phyloP scores from a whole-genome alignment of 2,113 vertebrate species.

The Mionectes macconnelli region DNA sequence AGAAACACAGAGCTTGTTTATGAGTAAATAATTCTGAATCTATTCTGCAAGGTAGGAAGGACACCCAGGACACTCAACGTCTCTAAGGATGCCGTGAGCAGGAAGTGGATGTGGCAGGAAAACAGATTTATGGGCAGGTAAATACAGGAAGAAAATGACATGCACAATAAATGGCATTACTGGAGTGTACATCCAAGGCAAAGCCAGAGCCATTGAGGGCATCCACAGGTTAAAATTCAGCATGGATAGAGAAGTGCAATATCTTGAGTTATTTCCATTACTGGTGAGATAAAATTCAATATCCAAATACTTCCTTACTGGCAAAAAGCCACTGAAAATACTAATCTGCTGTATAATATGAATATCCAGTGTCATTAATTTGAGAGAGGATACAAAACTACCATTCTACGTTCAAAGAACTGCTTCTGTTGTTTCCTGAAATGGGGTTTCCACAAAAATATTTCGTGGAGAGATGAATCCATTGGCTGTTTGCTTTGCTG shows the following conservation, averaged over 20 bases:
- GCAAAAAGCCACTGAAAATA: not conserved
- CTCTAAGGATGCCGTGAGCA: not conserved
- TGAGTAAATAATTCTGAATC: constrained; percentile 40
- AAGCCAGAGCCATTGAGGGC: not conserved
- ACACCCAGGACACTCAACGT: not conserved
- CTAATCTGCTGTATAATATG: not conserved
- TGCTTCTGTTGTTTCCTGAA: not conserved
- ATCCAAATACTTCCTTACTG: not conserved
- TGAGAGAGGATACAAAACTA: not conserved
- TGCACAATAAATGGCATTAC: not conserved
- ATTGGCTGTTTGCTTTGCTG: not conserved
- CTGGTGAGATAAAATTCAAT: not conserved
- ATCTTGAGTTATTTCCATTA: not conserved
- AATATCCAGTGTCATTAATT: not conserved
- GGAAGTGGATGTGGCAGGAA: not conserved
- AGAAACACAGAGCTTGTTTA: constrained; percentile 27
- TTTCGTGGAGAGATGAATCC: accelerated
- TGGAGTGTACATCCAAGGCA: not conserved
- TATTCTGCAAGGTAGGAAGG: constrained; percentile 26
- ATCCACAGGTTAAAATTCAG: not conserved
- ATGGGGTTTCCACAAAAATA: not conserved
- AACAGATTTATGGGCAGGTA: not conserved
- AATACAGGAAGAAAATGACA: not conserved
- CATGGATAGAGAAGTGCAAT: not conserved
- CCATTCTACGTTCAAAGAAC: not conserved